Base-by-base conservation (phyloP, 2,113 vertebrate species). In the Turdus rufiventris region DNA sequence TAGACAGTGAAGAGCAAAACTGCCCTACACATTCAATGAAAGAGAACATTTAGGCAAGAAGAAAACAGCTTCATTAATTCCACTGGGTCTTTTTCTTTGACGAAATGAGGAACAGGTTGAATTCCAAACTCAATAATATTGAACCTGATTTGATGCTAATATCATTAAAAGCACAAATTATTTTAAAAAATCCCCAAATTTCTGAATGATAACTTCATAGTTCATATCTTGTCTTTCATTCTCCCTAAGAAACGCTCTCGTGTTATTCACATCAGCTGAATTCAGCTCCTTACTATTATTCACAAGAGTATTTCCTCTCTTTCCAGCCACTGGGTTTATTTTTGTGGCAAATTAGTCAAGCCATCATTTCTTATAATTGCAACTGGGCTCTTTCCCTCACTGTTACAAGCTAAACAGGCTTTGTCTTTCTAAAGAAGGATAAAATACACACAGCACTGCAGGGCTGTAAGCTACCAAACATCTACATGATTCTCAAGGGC, bases 241-340 rank as follows among this genome's bases (percentile, higher is more conserved):
- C 72, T 85, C 24, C 33, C 15, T 67, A 74, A 79, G 73, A 93
- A 96, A 72, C 16, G 10, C 14, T 60, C 24, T 11, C 14, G 3
- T 40, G 36, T 92, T 95, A 93, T 79, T 93, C 84, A 72, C 54
- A 83, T 34, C 31, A 90, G n/a, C 34, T 31, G 71, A 91, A 93
- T 80, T 91, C 29, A 94, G 85, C 92, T 90, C 89, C 38, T 89
- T 76, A 66, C 29, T 92, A 89, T 92, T 94, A 96, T 83, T 80
- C 84, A 93, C 67, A 72, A 74, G 33, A 40, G 53, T n/a, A 54
- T 7, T 65, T 3, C 57, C 61, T 3, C 60, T 89, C 43, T 72
- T 94, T 94, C 48, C 75, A 93, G 80, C 16, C 67, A 36, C 1
- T 79, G 24, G 34, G 12, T 85, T 94, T 94, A 94, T 87, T 96